A percentile compares a stretch with the other conserved stretches of the same genome.
Evolutionary conservation across 2,797 vertebrate genomes (phyloP).

Genomic region (Masticophis lateralis): DNA sequence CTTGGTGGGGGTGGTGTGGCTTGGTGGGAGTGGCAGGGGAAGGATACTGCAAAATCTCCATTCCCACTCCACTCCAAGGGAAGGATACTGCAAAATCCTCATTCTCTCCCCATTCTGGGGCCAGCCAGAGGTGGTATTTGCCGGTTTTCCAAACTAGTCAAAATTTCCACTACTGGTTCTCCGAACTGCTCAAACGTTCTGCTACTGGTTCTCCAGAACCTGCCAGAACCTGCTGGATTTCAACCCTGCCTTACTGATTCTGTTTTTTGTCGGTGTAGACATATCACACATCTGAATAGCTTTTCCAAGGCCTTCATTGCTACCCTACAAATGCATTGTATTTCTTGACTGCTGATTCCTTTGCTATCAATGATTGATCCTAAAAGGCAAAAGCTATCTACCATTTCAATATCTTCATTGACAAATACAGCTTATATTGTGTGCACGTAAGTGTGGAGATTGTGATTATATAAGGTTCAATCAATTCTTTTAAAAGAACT

Average conservation of each 20-base stretch:
- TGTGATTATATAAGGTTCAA: neutral
- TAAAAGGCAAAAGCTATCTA: neutral
- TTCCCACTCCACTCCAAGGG: too few species aligned
- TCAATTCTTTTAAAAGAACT: neutral
- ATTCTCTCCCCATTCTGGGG: too few species aligned
- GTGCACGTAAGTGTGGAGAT: neutral
- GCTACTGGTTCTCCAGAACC: too few species aligned
- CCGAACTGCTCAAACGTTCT: too few species aligned
- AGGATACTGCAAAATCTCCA: too few species aligned
- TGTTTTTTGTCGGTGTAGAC: neutral
- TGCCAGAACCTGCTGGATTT: too few species aligned
- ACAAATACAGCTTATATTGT: neutral
- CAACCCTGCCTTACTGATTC: neutral
- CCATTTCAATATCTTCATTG: neutral
- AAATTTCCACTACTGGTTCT: too few species aligned
- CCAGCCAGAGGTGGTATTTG: too few species aligned
- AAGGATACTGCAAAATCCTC: too few species aligned
- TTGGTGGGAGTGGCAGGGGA: too few species aligned
- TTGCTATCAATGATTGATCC: neutral
- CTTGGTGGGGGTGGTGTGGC: too few species aligned
- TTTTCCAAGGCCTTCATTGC: neutral
- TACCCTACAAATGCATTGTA: neutral
- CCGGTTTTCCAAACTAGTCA: too few species aligned
- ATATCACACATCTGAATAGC: neutral
- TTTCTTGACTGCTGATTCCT: neutral